Conservation (phyloP, 1,140 invertebrate species). For the Tetraneura akinire region DNA sequence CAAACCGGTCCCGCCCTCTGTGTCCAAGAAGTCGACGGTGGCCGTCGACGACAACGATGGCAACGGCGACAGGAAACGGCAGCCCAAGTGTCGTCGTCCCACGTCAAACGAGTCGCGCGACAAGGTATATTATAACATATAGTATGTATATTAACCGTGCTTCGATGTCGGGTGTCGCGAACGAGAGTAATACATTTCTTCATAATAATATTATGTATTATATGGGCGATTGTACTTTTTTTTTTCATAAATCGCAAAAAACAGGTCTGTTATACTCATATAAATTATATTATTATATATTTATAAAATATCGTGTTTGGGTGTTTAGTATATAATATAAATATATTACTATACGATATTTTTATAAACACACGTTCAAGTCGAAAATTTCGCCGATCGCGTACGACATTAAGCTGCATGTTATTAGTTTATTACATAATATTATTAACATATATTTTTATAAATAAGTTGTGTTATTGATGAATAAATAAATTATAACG, state of each 20-base stretch:
- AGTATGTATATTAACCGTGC: background rate
- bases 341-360: background rate
- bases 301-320: background rate
- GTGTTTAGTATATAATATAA: background rate
- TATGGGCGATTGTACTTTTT: slow-evolving; percentile 4
- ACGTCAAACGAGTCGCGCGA: slow-evolving; percentile 23
- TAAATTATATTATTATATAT: background rate
- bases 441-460: no score
- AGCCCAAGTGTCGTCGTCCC: slow-evolving; percentile 19
- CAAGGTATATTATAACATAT: slow-evolving; percentile 13
- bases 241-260: background rate
- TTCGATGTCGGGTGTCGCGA: background rate
- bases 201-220: background rate
- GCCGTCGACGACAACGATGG: background rate
- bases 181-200: background rate
- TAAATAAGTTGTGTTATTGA: no score
- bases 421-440: no score
- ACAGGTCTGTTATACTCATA: background rate
- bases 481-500: no score
- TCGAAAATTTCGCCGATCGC: background rate
- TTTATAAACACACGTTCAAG: background rate
- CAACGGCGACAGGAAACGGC: slow-evolving; percentile 21
- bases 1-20: slow-evolving; percentile 42
- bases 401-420: background rate
- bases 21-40: background rate